phyloP scores from a whole-genome alignment of 2,797 vertebrate species.

The Hydrolagus colliei region DNA sequence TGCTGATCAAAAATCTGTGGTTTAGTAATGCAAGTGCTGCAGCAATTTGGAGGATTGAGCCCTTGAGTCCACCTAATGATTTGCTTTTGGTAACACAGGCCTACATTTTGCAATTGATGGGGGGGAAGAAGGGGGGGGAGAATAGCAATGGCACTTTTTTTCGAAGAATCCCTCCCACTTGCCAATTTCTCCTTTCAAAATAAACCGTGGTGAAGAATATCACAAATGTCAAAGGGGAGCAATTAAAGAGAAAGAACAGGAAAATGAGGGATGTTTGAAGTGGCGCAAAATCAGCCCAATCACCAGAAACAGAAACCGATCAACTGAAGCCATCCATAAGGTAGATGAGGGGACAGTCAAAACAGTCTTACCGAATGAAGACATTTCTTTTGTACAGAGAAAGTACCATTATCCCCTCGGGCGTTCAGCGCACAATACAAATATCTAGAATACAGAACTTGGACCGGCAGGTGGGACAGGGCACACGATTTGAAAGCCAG shows the following conservation, averaged over 20 bases:
- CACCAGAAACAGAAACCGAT: neutral
- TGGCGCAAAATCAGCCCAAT: neutral
- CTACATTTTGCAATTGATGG: too few species aligned
- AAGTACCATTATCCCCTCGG: neutral
- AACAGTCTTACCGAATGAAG: neutral
- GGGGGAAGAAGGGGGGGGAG: too few species aligned
- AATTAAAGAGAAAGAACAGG: neutral
- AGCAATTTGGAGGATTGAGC: too few species aligned
- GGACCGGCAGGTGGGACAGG: conserved; percentile 85
- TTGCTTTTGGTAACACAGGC: too few species aligned
- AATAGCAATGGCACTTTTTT: too few species aligned
- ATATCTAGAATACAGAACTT: conserved; percentile 88
- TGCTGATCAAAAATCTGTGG: too few species aligned
- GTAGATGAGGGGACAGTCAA: neutral
- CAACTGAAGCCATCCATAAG: too few species aligned
- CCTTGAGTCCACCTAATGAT: too few species aligned
- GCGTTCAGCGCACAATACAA: conserved; percentile 64
- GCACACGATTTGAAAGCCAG: conserved; percentile 84
- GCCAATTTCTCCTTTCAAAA: neutral
- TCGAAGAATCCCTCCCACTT: too few species aligned
- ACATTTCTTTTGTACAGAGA: neutral
- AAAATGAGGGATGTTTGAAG: neutral
- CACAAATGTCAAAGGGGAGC: neutral
- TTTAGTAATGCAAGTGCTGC: too few species aligned
- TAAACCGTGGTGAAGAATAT: neutral